Evolutionary conservation across 2,888 invertebrate genomes (phyloP).

Genomic region (Aspidapion aeneum): DNA sequence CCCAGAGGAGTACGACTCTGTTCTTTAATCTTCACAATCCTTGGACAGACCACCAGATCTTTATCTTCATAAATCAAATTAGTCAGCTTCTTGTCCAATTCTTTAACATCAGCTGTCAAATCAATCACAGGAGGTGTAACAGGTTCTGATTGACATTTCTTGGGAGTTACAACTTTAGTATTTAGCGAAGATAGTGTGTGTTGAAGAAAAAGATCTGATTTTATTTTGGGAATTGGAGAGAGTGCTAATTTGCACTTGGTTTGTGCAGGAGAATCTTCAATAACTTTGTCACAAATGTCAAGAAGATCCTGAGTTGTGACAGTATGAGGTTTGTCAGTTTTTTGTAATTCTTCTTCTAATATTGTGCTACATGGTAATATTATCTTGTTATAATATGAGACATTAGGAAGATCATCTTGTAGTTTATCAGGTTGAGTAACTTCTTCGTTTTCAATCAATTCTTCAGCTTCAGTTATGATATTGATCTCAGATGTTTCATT

Average conservation of each 20-base stretch:
- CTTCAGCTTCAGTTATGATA: neutral
- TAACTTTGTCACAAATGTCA: neutral
- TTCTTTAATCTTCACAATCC: conserved; percentile 40
- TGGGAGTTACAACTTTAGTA: conserved; percentile 12
- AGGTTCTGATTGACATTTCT: conserved; percentile 23
- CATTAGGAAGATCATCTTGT: neutral
- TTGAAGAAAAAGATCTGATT: neutral
- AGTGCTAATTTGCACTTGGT: neutral
- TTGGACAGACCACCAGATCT: conserved; percentile 30
- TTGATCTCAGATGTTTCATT: neutral
- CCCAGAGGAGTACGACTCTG: conserved; percentile 39
- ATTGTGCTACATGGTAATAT: too few species aligned
- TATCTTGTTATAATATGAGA: too few species aligned
- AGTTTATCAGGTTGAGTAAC: neutral
- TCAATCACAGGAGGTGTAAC: conserved; percentile 27
- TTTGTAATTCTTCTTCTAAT: neutral
- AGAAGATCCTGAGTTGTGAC: neutral
- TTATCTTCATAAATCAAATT: conserved; percentile 60
- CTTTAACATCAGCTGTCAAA: conserved; percentile 37
- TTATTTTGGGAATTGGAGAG: neutral
- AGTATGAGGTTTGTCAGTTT: neutral
- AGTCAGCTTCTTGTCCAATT: conserved; percentile 49
- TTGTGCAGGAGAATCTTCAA: neutral
- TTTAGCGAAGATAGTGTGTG: conserved; percentile 6
- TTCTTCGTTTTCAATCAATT: neutral